Evolutionary conservation across 2,888 invertebrate species (phyloP).

Genomic region (Lycocerus yunnanus): DNA sequence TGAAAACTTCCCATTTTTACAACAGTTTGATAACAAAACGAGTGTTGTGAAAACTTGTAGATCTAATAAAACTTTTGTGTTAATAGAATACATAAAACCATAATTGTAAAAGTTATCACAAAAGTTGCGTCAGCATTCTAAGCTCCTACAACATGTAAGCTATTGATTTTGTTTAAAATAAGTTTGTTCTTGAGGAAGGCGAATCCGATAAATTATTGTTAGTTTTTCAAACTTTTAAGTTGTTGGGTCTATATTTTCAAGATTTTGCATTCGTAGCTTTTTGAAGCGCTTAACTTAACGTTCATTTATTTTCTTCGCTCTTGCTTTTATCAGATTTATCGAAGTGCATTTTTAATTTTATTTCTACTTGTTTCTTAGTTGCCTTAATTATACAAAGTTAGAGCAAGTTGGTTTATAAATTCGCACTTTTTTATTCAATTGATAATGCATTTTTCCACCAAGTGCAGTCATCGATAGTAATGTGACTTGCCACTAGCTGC

Average conservation of each 20-base stretch:
- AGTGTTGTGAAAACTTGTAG: not conserved
- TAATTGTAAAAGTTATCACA: not conserved
- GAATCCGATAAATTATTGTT: not conserved
- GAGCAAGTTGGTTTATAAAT: not conserved
- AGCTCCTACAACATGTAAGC: not conserved
- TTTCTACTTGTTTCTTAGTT: not conserved
- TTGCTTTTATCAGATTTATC: constrained; percentile 20
- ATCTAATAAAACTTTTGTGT: not conserved
- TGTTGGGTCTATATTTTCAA: not conserved
- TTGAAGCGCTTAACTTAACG: constrained; percentile 6
- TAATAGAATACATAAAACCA: not conserved
- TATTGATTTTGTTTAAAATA: not conserved
- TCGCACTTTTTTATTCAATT: too few species aligned
- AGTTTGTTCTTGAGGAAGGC: not conserved
- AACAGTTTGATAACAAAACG: not conserved
- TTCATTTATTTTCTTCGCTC: constrained; percentile 7
- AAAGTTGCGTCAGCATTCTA: not conserved
- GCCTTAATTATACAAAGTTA: not conserved
- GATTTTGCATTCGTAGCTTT: constrained; percentile 11
- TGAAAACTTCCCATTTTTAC: not conserved
- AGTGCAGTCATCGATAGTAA: too few species aligned
- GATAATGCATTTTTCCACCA: too few species aligned
- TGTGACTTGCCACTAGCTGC: too few species aligned
- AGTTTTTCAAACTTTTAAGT: not conserved
- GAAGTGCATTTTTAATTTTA: constrained; percentile 17